Percentiles rank a stretch among this genome's conserved stretches.
These are phyloP conservation scores for Anabas testudineus DNA, from an alignment of 2,797 vertebrate species.

Conservation along the genomic window DNA sequence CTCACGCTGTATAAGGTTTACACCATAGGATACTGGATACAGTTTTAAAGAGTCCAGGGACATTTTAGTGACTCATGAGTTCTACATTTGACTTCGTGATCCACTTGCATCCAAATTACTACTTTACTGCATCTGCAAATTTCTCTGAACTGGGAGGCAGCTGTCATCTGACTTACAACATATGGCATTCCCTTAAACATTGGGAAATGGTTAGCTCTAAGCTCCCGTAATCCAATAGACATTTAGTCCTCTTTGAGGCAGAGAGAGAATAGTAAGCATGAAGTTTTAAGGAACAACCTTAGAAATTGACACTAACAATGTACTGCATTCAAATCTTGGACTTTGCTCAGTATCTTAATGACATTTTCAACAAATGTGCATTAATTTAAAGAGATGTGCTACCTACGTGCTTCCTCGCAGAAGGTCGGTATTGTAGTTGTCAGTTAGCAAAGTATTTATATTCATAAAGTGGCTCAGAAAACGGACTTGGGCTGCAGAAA, in stretches of 20 bases:
- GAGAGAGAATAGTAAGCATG: slow-evolving; percentile 30
- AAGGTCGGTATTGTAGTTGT: not conserved
- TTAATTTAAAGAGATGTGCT: slow-evolving; percentile 11
- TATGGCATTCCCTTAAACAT: slow-evolving; percentile 64
- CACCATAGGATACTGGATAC: not conserved
- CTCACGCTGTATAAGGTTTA: not conserved
- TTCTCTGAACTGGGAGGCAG: slow-evolving; percentile 18
- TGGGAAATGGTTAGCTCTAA: slow-evolving; percentile 78
- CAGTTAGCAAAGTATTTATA: not conserved
- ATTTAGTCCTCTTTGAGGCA: slow-evolving; percentile 58
- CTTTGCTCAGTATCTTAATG: slow-evolving; percentile 22
- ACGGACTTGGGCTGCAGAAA: not conserved
- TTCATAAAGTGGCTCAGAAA: not conserved
- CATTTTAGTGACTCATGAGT: not conserved
- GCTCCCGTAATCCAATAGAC: slow-evolving; percentile 80
- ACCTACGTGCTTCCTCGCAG: not conserved
- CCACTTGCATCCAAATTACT: not conserved
- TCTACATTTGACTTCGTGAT: not conserved
- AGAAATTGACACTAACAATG: slow-evolving; percentile 39
- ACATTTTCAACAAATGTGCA: slow-evolving; percentile 6
- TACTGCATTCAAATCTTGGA: slow-evolving; percentile 5
- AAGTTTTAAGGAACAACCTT: slow-evolving; percentile 41
- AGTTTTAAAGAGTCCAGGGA: not conserved
- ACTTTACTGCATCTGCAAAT: slow-evolving; percentile 33
- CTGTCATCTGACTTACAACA: slow-evolving; percentile 64